phyloP scores from a whole-genome alignment of 2,113 vertebrate genomes.

The Arvicanthis niloticus region DNA sequence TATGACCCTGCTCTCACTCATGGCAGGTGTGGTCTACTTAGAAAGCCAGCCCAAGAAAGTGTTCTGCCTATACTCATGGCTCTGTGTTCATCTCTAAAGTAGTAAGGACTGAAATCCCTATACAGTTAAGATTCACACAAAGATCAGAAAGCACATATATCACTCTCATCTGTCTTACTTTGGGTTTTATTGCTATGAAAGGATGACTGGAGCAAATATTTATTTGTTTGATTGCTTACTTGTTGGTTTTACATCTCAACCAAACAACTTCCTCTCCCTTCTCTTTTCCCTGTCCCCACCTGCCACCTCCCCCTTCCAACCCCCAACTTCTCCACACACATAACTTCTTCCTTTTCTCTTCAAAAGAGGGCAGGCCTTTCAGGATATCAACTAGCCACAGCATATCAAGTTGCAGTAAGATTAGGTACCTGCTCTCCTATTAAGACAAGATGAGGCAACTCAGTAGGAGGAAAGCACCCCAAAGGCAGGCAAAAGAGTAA shows the following conservation, averaged over 20 bases:
- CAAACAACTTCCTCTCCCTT: background rate
- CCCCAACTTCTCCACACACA: too few relatives aligned
- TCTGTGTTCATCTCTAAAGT: background rate
- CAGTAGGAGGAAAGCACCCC: background rate
- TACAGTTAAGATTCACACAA: background rate
- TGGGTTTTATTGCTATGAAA: background rate
- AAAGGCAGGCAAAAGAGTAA: background rate
- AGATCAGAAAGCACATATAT: background rate
- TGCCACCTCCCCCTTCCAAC: background rate
- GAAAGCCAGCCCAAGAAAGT: background rate
- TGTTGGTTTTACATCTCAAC: background rate
- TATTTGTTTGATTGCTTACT: background rate
- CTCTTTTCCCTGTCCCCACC: background rate
- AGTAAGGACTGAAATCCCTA: background rate
- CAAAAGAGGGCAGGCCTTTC: background rate
- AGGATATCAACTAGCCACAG: background rate
- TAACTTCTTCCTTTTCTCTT: background rate
- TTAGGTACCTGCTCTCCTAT: background rate
- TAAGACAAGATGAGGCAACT: background rate
- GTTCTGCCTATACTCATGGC: background rate
- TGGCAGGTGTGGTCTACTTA: background rate
- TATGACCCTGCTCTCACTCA: background rate
- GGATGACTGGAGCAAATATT: background rate
- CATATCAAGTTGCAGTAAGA: background rate
- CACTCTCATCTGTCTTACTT: background rate